Evolutionary conservation across 2,888 invertebrate species (phyloP).

Genomic region (Adelphocoris suturalis): DNA sequence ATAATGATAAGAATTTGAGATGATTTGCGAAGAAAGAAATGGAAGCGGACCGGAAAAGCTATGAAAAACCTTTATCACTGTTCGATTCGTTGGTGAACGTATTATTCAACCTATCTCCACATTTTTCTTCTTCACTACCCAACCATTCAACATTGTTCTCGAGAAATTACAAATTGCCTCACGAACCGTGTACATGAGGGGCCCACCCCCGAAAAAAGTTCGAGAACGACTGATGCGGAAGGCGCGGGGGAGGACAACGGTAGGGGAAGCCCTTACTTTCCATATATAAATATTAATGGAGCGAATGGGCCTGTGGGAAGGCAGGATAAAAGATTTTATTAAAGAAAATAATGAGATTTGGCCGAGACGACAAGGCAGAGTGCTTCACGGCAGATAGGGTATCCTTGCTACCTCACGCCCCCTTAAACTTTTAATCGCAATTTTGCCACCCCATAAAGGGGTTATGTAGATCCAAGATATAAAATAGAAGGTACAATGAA

Average conservation of each 20-base stretch:
- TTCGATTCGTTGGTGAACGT: too few species aligned
- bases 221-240: constrained; percentile 7
- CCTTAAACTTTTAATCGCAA: constrained; percentile 39
- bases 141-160: not conserved
- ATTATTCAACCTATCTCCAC: too few species aligned
- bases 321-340: constrained; percentile 28
- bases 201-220: not conserved
- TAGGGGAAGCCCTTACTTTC: constrained; percentile 13
- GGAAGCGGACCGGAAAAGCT: too few species aligned
- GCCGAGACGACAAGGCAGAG: constrained; percentile 36
- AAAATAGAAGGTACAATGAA: not conserved
- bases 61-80: too few species aligned
- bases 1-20: too few species aligned
- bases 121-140: too few species aligned
- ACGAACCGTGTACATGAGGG: not conserved
- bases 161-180: not conserved
- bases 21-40: too few species aligned
- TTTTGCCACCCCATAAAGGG: constrained; percentile 32
- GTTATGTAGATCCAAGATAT: constrained; percentile 25
- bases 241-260: not conserved
- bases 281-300: constrained; percentile 36
- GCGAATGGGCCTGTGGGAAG: constrained; percentile 31
- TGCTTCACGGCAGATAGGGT: constrained; percentile 21
- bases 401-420: constrained; percentile 24
- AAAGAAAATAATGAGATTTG: constrained; percentile 29